These are phyloP conservation scores for Caenorhabditis elegans DNA, from an alignment of 1,140 invertebrate species.

Conservation along the genomic window DNA sequence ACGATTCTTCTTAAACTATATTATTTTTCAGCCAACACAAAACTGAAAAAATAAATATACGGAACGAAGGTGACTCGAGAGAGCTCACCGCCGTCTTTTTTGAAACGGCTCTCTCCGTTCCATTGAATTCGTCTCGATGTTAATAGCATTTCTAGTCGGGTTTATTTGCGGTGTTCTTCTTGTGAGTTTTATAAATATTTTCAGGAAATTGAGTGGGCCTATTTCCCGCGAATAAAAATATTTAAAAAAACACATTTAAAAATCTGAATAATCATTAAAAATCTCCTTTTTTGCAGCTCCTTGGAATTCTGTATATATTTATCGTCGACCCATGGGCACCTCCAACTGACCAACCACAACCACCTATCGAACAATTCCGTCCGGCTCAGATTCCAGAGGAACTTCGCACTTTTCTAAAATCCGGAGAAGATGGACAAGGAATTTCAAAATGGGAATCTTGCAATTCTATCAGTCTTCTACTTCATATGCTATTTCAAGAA, in stretches of 20 bases:
- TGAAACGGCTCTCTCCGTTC: neutral
- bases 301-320: conserved; percentile 10
- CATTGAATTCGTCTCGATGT: neutral
- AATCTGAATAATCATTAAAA: no score
- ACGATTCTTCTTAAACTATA: no score
- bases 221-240: no score
- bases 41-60: neutral
- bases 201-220: no score
- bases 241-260: no score
- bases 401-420: conserved; percentile 53
- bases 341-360: neutral
- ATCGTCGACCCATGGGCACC: conserved; percentile 39
- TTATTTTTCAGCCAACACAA: neutral
- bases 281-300: neutral
- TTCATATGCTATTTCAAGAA: conserved; percentile 63
- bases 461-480: conserved; percentile 51
- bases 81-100: neutral
- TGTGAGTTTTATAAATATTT: neutral
- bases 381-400: conserved; percentile 56
- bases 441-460: conserved; percentile 57
- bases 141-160: conserved; percentile 38
- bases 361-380: conserved; percentile 53
- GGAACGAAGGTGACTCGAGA: neutral
- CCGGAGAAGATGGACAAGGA: conserved; percentile 54
- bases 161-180: conserved; percentile 4